Conservation (phyloP, 2,888 invertebrate genomes). For the Magallana nippona region DNA sequence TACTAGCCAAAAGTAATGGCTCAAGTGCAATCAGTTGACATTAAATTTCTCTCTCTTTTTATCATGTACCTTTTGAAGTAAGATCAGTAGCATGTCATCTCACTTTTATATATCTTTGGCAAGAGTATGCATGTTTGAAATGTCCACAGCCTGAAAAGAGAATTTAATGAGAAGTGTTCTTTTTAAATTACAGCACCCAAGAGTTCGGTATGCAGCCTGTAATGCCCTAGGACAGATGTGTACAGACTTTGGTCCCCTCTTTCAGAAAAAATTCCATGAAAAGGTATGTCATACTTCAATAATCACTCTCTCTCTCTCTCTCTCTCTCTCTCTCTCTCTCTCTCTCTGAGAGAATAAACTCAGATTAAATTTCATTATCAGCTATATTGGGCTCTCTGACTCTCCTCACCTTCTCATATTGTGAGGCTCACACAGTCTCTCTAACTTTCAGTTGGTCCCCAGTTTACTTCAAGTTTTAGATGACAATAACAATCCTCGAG, state of each 20-base stretch:
- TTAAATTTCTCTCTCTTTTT: not conserved
- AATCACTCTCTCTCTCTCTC: too few relatives aligned
- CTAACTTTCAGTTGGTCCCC: constrained; percentile 85
- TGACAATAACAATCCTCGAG: constrained; percentile 94
- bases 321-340: too few relatives aligned
- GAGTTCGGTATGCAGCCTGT: constrained; percentile 97
- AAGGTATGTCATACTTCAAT: constrained; percentile 82
- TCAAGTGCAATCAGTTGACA: not conserved
- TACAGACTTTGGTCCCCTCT: constrained; percentile 97
- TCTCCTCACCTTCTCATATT: too few relatives aligned
- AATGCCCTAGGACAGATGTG: constrained; percentile 99
- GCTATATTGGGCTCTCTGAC: too few relatives aligned
- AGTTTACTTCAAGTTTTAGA: constrained; percentile 93
- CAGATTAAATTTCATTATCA: too few relatives aligned
- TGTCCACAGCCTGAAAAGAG: too few relatives aligned
- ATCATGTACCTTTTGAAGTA: too few relatives aligned
- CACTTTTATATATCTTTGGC: too few relatives aligned
- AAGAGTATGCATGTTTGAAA: too few relatives aligned
- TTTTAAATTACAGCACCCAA: constrained; percentile 86
- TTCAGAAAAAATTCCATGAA: constrained; percentile 98
- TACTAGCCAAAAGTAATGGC: not conserved
- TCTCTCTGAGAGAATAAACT: too few relatives aligned
- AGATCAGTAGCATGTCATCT: too few relatives aligned
- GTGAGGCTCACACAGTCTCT: not conserved
- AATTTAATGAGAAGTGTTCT: not conserved